Evolutionary conservation across 2,113 vertebrate species (phyloP).

Genomic region (Meriones unguiculatus): DNA sequence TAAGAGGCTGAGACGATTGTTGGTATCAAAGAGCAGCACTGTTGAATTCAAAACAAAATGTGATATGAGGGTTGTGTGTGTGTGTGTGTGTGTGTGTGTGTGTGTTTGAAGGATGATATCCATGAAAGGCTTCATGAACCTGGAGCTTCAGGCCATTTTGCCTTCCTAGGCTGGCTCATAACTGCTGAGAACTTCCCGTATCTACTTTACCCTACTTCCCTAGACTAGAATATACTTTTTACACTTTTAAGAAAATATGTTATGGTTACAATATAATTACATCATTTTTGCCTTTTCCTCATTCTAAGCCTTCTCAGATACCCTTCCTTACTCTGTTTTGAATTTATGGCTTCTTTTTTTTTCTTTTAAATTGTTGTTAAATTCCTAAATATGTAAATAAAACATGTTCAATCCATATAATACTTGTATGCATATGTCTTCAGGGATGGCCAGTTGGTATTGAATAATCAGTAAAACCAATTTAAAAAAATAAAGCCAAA

Average conservation of each 20-base stretch:
- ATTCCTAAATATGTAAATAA: not conserved
- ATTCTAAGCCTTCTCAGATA: not conserved
- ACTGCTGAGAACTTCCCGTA: no score
- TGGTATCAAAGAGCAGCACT: slow-evolving; percentile 5
- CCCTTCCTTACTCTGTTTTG: not conserved
- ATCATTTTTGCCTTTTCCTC: not conserved
- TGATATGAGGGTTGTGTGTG: not conserved
- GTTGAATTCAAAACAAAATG: not conserved
- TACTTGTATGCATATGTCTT: not conserved
- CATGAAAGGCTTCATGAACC: no score
- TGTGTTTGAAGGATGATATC: not conserved
- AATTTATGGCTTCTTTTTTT: not conserved
- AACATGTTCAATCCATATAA: not conserved
- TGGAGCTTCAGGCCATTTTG: not conserved
- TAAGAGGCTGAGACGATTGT: slow-evolving; percentile 55
- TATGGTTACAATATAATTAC: not conserved
- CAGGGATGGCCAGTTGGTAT: not conserved
- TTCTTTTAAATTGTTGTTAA: not conserved
- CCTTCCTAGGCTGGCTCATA: not conserved
- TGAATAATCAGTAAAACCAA: not conserved
- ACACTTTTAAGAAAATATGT: not conserved
- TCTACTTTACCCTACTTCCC: not conserved
- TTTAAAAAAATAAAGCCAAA: not conserved
- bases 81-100: not conserved
- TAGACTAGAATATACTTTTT: not conserved